These are phyloP conservation scores for Slavum lentiscoides DNA, from an alignment of 2,888 invertebrate species.

Conservation along the genomic window DNA sequence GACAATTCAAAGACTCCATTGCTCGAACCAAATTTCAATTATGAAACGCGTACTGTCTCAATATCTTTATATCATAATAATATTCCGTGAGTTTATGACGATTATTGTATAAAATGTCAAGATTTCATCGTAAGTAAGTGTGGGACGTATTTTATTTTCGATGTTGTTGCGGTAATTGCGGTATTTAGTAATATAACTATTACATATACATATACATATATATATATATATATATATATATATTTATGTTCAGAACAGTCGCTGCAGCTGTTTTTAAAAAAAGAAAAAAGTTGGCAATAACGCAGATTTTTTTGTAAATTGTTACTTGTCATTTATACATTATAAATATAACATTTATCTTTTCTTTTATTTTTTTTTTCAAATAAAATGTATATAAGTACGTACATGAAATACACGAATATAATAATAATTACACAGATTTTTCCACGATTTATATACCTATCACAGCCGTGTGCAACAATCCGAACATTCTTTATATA, in stretches of 20 bases:
- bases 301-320: background rate
- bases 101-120: too few relatives aligned
- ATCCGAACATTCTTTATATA: too few relatives aligned
- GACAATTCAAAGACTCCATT: too few relatives aligned
- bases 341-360: conserved; percentile 3
- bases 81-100: too few relatives aligned
- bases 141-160: too few relatives aligned
- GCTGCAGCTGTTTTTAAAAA: conserved; percentile 13
- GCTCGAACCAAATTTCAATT: too few relatives aligned
- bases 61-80: too few relatives aligned
- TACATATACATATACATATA: background rate
- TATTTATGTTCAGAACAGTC: background rate
- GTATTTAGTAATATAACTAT: too few relatives aligned
- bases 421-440: background rate
- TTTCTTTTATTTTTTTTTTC: background rate
- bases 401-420: background rate
- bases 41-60: too few relatives aligned
- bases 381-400: background rate
- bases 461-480: too few relatives aligned
- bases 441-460: background rate
- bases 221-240: background rate
- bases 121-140: too few relatives aligned
- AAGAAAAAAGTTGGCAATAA: conserved; percentile 11
- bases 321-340: conserved; percentile 8
- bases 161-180: too few relatives aligned